Percentiles rank a stretch among this genome's conserved stretches.
These are phyloP conservation scores for Andrena hattorfiana DNA, from an alignment of 2,888 invertebrate species.

Conservation along the genomic window DNA sequence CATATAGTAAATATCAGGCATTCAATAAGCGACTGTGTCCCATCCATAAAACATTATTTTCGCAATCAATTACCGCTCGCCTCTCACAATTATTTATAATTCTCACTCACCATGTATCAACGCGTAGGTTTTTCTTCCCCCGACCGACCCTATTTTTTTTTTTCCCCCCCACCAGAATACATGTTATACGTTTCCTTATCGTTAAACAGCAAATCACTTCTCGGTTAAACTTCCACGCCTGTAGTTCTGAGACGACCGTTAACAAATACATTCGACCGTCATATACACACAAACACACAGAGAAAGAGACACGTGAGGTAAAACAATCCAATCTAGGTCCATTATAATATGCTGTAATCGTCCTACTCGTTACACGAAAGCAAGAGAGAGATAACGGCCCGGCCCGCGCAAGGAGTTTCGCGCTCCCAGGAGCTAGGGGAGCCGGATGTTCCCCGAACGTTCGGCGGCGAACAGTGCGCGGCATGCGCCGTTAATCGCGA, in stretches of 20 bases:
- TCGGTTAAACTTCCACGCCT: slow-evolving; percentile 69
- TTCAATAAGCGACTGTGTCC: slow-evolving; percentile 69
- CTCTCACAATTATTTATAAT: slow-evolving; percentile 56
- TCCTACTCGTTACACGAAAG: slow-evolving; percentile 28
- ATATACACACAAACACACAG: slow-evolving; percentile 74
- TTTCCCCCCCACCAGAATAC: slow-evolving; percentile 22
- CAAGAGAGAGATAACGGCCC: not conserved
- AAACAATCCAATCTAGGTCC: slow-evolving; percentile 78
- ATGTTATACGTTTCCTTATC: slow-evolving; percentile 44
- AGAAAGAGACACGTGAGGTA: slow-evolving; percentile 70
- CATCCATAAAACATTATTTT: slow-evolving; percentile 72
- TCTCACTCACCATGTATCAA: slow-evolving; percentile 52
- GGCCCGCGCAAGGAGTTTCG: not conserved
- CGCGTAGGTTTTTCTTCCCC: slow-evolving; percentile 20
- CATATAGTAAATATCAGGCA: slow-evolving; percentile 68
- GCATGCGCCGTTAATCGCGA: not conserved
- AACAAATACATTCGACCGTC: slow-evolving; percentile 82
- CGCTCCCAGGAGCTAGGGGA: not conserved
- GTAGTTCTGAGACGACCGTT: slow-evolving; percentile 82
- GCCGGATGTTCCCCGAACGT: slow-evolving; percentile 5
- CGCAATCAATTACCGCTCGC: slow-evolving; percentile 62
- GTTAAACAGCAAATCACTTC: slow-evolving; percentile 59
- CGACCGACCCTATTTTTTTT: not conserved
- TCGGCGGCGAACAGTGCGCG: not conserved
- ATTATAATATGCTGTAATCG: slow-evolving; percentile 57